phyloP scores from a whole-genome alignment of 2,888 invertebrate species.

The Acronicta psi region DNA sequence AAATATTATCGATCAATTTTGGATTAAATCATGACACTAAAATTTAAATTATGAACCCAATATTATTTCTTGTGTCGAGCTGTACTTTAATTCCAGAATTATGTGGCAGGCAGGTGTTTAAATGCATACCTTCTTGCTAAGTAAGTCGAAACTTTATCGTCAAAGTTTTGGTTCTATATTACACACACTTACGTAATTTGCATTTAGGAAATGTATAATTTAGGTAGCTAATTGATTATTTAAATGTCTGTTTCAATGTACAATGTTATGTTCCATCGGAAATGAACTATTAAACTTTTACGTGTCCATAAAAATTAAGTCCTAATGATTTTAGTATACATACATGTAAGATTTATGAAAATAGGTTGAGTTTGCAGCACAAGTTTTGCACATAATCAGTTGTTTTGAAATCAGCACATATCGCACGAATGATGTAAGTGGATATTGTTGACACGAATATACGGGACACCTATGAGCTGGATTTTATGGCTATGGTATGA shows the following conservation, averaged over 20 bases:
- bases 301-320: slow-evolving; percentile 10
- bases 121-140: slow-evolving; percentile 42
- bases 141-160: slow-evolving; percentile 40
- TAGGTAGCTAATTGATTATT: slow-evolving; percentile 14
- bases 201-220: slow-evolving; percentile 20
- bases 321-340: slow-evolving; percentile 8
- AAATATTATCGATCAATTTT: not conserved
- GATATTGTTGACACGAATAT: slow-evolving; percentile 39
- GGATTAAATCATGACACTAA: not conserved
- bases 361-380: slow-evolving; percentile 46
- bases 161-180: slow-evolving; percentile 23
- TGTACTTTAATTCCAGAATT: slow-evolving; percentile 44
- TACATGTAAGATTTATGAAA: slow-evolving; percentile 25
- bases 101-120: slow-evolving; percentile 47
- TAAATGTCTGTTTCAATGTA: slow-evolving; percentile 24
- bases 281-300: slow-evolving; percentile 1
- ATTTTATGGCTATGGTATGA: slow-evolving; percentile 28
- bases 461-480: slow-evolving; percentile 22
- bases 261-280: slow-evolving; percentile 19
- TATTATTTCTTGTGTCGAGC: slow-evolving; percentile 47
- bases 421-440: slow-evolving; percentile 53
- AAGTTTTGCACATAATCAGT: slow-evolving; percentile 53
- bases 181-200: slow-evolving; percentile 18
- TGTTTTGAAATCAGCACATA: slow-evolving; percentile 54
- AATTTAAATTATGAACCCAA: not conserved